Evolutionary conservation across 2,797 vertebrate species (phyloP).

Genomic region (Rhinichthys osculus): DNA sequence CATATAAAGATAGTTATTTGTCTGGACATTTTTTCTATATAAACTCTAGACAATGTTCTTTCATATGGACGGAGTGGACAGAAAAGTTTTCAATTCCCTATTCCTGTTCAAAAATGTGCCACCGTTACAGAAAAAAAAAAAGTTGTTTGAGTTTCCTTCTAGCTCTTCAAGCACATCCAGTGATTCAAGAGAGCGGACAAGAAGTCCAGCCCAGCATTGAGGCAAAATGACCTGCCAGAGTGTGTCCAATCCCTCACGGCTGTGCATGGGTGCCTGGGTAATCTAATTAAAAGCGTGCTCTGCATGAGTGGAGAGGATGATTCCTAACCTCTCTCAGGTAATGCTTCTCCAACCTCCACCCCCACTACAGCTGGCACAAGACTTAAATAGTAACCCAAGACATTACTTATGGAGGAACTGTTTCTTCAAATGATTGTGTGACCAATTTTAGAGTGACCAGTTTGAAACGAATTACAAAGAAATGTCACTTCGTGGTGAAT

Average conservation of each 20-base stretch:
- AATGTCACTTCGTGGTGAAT: neutral
- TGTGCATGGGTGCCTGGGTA: slow-evolving; percentile 51
- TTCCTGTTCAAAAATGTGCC: neutral
- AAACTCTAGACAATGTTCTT: neutral
- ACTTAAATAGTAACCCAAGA: slow-evolving; percentile 25
- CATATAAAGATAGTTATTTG: neutral
- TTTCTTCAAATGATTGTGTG: neutral
- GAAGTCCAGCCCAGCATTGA: slow-evolving; percentile 24
- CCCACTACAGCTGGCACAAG: slow-evolving; percentile 37
- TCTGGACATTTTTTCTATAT: neutral
- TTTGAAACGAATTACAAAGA: slow-evolving; percentile 11
- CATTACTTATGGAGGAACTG: neutral
- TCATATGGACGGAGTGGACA: neutral
- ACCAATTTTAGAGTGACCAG: slow-evolving; percentile 8
- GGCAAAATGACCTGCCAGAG: slow-evolving; percentile 28
- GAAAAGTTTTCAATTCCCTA: neutral
- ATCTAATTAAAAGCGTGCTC: slow-evolving; percentile 54
- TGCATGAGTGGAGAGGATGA: slow-evolving; percentile 50
- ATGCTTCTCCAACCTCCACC: slow-evolving; percentile 39
- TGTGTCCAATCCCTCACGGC: slow-evolving; percentile 53
- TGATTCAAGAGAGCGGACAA: slow-evolving; percentile 36
- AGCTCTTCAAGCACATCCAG: slow-evolving; percentile 10
- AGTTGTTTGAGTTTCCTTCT: neutral
- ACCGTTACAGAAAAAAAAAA: neutral
- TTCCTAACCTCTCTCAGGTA: slow-evolving; percentile 52